Percentiles rank a stretch among this genome's conserved stretches.
Evolutionary conservation across 2,797 vertebrate species (phyloP).

Genomic region (Pelochelys cantorii): DNA sequence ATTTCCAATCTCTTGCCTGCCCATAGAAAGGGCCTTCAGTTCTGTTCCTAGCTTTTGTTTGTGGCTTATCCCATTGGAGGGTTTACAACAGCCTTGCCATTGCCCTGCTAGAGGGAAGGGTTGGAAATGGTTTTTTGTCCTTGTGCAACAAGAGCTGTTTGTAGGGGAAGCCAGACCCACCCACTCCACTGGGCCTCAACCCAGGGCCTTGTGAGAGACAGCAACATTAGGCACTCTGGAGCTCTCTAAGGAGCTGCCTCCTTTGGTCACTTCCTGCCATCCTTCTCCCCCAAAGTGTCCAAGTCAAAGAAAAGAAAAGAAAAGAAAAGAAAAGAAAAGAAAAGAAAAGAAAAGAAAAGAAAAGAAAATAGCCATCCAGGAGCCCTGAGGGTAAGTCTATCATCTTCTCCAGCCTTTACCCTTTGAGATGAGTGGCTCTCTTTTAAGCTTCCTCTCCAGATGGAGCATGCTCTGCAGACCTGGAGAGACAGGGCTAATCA

Average conservation of each 20-base stretch:
- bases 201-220: no score
- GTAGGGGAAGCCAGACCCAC: no score
- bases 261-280: no score
- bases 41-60: not conserved
- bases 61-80: not conserved
- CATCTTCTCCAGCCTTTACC: not conserved
- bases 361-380: not conserved
- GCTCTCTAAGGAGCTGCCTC: no score
- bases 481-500: not conserved
- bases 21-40: not conserved
- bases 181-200: no score
- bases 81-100: not conserved
- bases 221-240: no score
- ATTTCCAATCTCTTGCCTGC: not conserved
- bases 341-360: no score
- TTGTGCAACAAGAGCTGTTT: not conserved
- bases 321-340: no score
- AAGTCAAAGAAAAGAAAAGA: no score
- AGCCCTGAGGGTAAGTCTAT: not conserved
- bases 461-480: not conserved
- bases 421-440: not conserved
- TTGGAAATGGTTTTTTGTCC: not conserved
- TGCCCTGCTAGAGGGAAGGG: not conserved
- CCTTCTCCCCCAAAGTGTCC: no score
- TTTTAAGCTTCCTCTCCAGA: not conserved